phyloP scores from a whole-genome alignment of 2,888 invertebrate species.

The Halictus ligatus region DNA sequence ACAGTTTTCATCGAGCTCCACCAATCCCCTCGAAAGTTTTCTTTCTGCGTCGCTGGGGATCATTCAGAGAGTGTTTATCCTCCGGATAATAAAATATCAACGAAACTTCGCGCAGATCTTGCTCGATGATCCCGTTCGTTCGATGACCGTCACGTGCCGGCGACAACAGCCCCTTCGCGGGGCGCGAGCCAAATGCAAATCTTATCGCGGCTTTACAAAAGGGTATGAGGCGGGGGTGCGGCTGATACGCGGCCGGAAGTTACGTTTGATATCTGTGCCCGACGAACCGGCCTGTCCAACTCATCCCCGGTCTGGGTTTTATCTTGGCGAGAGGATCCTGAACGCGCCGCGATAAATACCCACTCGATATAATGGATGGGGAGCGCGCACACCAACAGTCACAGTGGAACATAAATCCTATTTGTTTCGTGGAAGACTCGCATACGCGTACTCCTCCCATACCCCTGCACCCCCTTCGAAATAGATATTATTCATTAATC shows the following conservation, averaged over 20 bases:
- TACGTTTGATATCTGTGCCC: conserved; percentile 66
- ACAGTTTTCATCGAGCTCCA: not conserved
- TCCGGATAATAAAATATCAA: not conserved
- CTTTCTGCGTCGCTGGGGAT: not conserved
- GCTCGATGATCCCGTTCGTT: conserved; percentile 39
- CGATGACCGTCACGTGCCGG: conserved; percentile 21
- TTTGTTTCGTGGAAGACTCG: conserved; percentile 55
- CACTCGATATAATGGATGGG: conserved; percentile 69
- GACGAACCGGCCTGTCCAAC: conserved; percentile 51
- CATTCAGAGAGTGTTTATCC: not conserved
- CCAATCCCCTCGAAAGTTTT: not conserved
- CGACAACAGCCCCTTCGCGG: conserved; percentile 49
- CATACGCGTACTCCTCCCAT: not conserved
- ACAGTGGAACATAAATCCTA: conserved; percentile 65
- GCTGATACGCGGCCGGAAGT: conserved; percentile 65
- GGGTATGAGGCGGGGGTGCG: conserved; percentile 24
- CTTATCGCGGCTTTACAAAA: conserved; percentile 68
- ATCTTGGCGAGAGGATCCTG: conserved; percentile 66
- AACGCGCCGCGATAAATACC: conserved; percentile 69
- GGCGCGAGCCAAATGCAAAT: conserved; percentile 54
- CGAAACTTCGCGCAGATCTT: not conserved
- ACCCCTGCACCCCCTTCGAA: conserved; percentile 53
- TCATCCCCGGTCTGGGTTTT: conserved; percentile 57
- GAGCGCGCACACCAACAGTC: conserved; percentile 48
- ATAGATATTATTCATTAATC: conserved; percentile 64